Percentiles rank a stretch among this genome's conserved stretches.
Evolutionary conservation across 2,797 vertebrate genomes (phyloP).

Genomic region (Pipistrellus pygmaeus): DNA sequence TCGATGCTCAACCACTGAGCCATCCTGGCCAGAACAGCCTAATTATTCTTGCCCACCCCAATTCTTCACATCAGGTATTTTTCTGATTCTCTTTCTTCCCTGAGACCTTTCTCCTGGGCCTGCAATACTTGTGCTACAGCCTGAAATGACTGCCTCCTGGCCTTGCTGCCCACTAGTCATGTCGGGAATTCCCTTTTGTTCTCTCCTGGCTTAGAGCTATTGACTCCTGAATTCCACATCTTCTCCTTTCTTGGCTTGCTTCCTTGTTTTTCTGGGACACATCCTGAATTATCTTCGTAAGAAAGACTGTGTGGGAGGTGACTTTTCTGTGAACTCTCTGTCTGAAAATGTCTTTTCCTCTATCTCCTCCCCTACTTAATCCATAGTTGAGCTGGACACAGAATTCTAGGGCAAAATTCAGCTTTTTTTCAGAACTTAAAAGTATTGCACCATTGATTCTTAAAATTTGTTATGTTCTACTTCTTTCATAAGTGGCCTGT

Average conservation of each 20-base stretch:
- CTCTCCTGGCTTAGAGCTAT: background rate
- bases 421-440: constrained; percentile 57
- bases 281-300: constrained; percentile 74
- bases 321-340: background rate
- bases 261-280: constrained; percentile 71
- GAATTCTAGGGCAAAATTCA: constrained; percentile 29
- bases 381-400: background rate
- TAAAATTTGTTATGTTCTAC: background rate
- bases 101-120: background rate
- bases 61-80: background rate
- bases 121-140: background rate
- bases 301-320: constrained; percentile 63
- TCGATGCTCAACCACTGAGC: too few relatives aligned
- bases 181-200: constrained; percentile 39
- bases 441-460: background rate
- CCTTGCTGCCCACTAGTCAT: background rate
- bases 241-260: constrained; percentile 73
- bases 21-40: background rate
- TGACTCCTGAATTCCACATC: constrained; percentile 47
- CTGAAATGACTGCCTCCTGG: background rate
- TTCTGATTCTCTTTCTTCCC: background rate
- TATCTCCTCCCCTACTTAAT: background rate
- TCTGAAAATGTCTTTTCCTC: background rate
- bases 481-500: background rate
- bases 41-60: background rate